These are phyloP conservation scores for Chaetorhynchus papuensis DNA, from an alignment of 2,113 vertebrate species.

Conservation along the genomic window DNA sequence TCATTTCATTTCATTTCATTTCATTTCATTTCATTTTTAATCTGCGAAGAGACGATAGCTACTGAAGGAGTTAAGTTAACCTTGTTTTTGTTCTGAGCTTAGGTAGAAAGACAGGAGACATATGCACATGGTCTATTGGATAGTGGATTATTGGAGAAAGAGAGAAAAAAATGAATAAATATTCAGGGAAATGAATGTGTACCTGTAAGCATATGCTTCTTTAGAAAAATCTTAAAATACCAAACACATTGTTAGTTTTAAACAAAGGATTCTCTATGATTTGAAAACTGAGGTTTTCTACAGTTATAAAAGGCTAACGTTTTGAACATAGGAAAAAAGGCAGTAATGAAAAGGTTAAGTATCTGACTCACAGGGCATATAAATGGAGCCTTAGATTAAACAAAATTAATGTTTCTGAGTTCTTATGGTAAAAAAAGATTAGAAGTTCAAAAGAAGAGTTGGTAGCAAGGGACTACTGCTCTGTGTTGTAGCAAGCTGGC, in stretches of 20 bases:
- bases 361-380: not conserved
- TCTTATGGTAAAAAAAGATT: not conserved
- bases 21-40: not conserved
- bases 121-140: rapidly evolving
- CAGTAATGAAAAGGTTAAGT: not conserved
- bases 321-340: not conserved
- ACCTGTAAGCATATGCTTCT: not conserved
- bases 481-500: not conserved
- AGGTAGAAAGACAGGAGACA: not conserved
- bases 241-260: not conserved
- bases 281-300: not conserved
- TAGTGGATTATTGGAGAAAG: not conserved
- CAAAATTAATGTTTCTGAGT: not conserved
- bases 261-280: not conserved
- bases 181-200: not conserved
- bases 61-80: not conserved
- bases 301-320: not conserved
- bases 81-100: not conserved
- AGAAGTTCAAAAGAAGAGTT: not conserved
- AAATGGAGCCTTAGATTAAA: not conserved
- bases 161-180: not conserved
- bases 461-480: not conserved
- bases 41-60: not conserved
- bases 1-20: not conserved
- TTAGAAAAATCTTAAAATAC: not conserved